A percentile compares a stretch with the other conserved stretches of the same genome.
Conservation (phyloP, 2,888 invertebrate genomes). For the Lottia gigantea region DNA sequence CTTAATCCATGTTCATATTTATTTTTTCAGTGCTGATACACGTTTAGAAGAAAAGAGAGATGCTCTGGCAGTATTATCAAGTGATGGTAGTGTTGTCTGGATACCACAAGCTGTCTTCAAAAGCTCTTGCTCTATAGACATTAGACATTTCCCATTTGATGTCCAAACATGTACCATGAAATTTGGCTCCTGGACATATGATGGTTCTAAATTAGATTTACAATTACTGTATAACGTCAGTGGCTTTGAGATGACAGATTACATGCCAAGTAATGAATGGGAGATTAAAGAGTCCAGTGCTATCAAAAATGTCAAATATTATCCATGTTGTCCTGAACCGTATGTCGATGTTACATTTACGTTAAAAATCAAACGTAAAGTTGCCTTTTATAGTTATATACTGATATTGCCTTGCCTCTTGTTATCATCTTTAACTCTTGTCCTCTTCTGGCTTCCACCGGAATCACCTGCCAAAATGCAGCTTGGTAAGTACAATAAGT, state of each 20-base stretch:
- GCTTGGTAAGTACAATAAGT: slow-evolving; percentile 56
- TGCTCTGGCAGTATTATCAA: slow-evolving; percentile 63
- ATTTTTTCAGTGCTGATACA: slow-evolving; percentile 63
- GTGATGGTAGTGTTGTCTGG: slow-evolving; percentile 61
- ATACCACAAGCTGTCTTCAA: slow-evolving; percentile 67
- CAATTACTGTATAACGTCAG: slow-evolving; percentile 35
- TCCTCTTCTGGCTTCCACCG: slow-evolving; percentile 69
- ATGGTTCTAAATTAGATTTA: slow-evolving; percentile 62
- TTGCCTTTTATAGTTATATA: slow-evolving; percentile 67
- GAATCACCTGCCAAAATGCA: slow-evolving; percentile 69
- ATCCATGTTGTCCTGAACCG: slow-evolving; percentile 64
- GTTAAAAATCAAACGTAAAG: slow-evolving; percentile 56
- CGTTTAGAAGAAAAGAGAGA: slow-evolving; percentile 67
- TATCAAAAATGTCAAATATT: slow-evolving; percentile 58
- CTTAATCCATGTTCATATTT: background rate
- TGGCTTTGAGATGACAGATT: slow-evolving; percentile 61
- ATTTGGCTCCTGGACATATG: slow-evolving; percentile 69
- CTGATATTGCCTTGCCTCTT: slow-evolving; percentile 69
- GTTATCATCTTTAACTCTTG: slow-evolving; percentile 67
- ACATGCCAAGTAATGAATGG: slow-evolving; percentile 68
- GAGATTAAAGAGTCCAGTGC: slow-evolving; percentile 59
- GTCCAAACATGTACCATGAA: slow-evolving; percentile 65
- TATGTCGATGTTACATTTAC: slow-evolving; percentile 66
- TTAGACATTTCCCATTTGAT: slow-evolving; percentile 68
- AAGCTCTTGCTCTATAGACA: slow-evolving; percentile 67